Conservation (phyloP, 2,888 invertebrate genomes). For the Zele albiditarsus region DNA sequence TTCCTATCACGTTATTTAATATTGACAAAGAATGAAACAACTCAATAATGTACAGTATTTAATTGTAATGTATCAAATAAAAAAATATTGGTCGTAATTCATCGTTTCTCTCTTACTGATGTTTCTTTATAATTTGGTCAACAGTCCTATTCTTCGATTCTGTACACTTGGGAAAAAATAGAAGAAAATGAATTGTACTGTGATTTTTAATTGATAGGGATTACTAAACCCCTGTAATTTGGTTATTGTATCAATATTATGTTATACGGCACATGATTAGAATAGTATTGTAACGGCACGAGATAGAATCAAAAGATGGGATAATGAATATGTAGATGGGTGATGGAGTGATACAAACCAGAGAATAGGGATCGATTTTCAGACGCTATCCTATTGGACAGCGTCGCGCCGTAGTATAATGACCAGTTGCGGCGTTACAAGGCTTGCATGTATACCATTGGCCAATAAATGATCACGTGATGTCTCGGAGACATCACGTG, state of each 20-base stretch:
- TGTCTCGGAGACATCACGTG: conserved; percentile 45
- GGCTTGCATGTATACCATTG: conserved; percentile 42
- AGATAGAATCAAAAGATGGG: neutral
- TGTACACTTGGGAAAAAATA: too few species aligned
- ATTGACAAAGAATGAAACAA: conserved; percentile 24
- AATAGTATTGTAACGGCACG: too few species aligned
- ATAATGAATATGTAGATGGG: too few species aligned
- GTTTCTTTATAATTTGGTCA: neutral
- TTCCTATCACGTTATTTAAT: conserved; percentile 50
- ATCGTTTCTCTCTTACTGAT: conserved; percentile 7
- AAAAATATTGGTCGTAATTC: conserved; percentile 47
- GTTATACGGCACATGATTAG: too few species aligned
- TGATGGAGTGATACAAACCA: neutral
- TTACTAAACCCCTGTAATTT: too few species aligned
- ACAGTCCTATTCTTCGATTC: neutral
- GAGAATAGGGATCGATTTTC: conserved; percentile 50
- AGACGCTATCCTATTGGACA: conserved; percentile 40
- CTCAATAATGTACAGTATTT: conserved; percentile 61
- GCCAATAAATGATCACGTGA: conserved; percentile 51
- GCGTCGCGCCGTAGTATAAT: neutral
- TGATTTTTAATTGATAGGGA: too few species aligned
- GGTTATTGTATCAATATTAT: too few species aligned
- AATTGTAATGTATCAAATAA: conserved; percentile 54
- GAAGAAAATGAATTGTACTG: too few species aligned
- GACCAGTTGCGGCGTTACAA: conserved; percentile 5